These are phyloP conservation scores for Teleopsis dalmanni DNA, from an alignment of 1,140 invertebrate species.

Conservation along the genomic window DNA sequence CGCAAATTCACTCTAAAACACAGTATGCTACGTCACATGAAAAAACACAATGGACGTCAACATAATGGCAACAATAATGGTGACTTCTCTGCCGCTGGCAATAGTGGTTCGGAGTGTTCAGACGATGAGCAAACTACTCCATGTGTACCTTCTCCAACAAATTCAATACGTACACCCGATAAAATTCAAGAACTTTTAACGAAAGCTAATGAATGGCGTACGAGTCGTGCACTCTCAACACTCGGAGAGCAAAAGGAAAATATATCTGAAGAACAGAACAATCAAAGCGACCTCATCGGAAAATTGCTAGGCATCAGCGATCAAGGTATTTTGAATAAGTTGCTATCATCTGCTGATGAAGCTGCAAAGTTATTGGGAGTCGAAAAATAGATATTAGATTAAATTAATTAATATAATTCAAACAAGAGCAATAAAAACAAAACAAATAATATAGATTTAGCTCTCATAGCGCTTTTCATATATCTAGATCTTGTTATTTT, in stretches of 20 bases:
- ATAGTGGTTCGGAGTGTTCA: slow-evolving; percentile 37
- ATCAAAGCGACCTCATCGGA: slow-evolving; percentile 64
- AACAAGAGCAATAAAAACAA: no score
- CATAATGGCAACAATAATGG: slow-evolving; percentile 30
- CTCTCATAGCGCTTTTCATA: no score
- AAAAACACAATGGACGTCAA: slow-evolving; percentile 60
- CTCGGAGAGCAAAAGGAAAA: slow-evolving; percentile 49
- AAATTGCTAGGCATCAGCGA: slow-evolving; percentile 82
- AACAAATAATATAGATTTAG: no score
- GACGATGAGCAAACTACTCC: slow-evolving; percentile 45
- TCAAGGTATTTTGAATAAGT: slow-evolving; percentile 76
- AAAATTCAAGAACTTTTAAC: slow-evolving; percentile 35
- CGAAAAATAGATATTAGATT: slow-evolving; percentile 59
- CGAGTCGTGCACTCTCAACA: slow-evolving; percentile 35
- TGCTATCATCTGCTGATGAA: slow-evolving; percentile 76
- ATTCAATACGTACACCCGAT: slow-evolving; percentile 15
- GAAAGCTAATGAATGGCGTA: slow-evolving; percentile 35
- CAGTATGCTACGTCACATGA: slow-evolving; percentile 84
- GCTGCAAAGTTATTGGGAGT: slow-evolving; percentile 81
- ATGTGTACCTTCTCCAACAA: slow-evolving; percentile 18
- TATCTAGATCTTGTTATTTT: no score
- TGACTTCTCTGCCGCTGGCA: slow-evolving; percentile 36
- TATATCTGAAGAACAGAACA: slow-evolving; percentile 22
- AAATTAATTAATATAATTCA: no score
- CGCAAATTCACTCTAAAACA: slow-evolving; percentile 85